phyloP scores from a whole-genome alignment of 2,888 invertebrate genomes.

The Pedicia rivosa region DNA sequence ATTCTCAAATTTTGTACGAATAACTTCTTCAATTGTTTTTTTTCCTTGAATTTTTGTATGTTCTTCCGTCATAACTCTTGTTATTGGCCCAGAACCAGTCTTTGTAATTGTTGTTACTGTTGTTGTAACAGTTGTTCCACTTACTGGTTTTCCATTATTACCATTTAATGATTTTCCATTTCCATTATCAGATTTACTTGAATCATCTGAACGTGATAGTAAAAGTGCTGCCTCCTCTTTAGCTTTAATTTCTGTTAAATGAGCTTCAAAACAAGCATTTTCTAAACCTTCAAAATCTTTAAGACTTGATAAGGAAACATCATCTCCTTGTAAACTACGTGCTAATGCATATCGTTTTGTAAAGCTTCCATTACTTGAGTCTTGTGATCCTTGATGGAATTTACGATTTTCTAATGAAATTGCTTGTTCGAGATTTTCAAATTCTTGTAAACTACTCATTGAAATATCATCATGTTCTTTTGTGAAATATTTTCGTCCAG shows the following conservation, averaged over 20 bases:
- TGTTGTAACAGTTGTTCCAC: constrained; percentile 16
- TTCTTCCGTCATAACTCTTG: background rate
- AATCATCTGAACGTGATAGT: constrained; percentile 34
- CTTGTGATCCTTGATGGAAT: constrained; percentile 64
- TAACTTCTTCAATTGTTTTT: constrained; percentile 20
- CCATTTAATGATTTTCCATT: constrained; percentile 25
- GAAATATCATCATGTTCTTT: constrained; percentile 85
- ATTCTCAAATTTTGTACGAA: constrained; percentile 28
- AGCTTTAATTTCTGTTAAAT: constrained; percentile 65
- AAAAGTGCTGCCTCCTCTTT: constrained; percentile 73
- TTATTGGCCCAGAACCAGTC: constrained; percentile 18
- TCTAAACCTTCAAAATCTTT: constrained; percentile 89
- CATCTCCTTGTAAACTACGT: constrained; percentile 66
- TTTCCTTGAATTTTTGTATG: constrained; percentile 7
- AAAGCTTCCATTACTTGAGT: constrained; percentile 70
- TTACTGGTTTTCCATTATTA: constrained; percentile 10
- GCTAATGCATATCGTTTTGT: constrained; percentile 53
- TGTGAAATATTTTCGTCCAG: constrained; percentile 67
- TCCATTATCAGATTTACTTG: constrained; percentile 27
- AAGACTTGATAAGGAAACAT: constrained; percentile 69
- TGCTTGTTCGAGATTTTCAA: constrained; percentile 78
- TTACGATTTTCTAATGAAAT: constrained; percentile 64
- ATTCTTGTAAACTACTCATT: constrained; percentile 84
- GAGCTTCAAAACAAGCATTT: constrained; percentile 70
- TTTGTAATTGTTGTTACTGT: constrained; percentile 17